These are phyloP conservation scores for Lasaia peninsularis DNA, from an alignment of 1,140 invertebrate genomes.

Conservation along the genomic window DNA sequence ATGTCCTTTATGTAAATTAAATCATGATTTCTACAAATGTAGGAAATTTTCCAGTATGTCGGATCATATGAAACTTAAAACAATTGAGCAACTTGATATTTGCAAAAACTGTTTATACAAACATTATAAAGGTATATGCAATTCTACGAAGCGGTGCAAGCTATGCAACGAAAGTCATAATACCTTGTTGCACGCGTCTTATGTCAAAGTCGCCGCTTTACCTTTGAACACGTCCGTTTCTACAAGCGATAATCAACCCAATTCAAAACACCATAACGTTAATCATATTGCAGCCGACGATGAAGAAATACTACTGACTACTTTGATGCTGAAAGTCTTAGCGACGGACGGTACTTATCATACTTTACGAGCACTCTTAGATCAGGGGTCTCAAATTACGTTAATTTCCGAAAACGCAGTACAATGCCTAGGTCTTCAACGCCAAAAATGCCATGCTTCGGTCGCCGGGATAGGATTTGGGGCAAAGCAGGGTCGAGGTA, in stretches of 20 bases:
- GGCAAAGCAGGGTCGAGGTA: conserved; percentile 14
- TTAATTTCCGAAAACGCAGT: conserved; percentile 18
- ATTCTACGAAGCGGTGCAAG: conserved; percentile 13
- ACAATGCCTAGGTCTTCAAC: conserved; percentile 12
- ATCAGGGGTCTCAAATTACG: conserved; percentile 18
- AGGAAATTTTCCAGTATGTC: conserved; percentile 11
- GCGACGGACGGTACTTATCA: conserved; percentile 17
- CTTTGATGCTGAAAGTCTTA: conserved; percentile 11
- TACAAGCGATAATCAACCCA: conserved; percentile 8
- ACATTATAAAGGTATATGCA: conserved; percentile 10
- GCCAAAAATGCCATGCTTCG: conserved; percentile 12
- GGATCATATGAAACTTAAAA: conserved; percentile 2
- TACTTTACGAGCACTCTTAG: conserved; percentile 15
- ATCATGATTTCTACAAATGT: conserved; percentile 14
- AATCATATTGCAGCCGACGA: conserved; percentile 17
- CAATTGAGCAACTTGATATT: conserved; percentile 6
- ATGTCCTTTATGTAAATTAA: conserved; percentile 14
- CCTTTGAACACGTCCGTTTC: neutral
- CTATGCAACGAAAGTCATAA: conserved; percentile 14
- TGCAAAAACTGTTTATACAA: conserved; percentile 16
- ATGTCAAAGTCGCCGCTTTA: conserved; percentile 2
- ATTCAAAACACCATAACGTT: conserved; percentile 11
- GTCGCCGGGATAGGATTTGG: conserved; percentile 9
- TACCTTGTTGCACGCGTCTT: conserved; percentile 18
- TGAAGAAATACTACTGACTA: conserved; percentile 16